phyloP scores from a whole-genome alignment of 2,797 vertebrate species.

The Linurgus olivaceus region DNA sequence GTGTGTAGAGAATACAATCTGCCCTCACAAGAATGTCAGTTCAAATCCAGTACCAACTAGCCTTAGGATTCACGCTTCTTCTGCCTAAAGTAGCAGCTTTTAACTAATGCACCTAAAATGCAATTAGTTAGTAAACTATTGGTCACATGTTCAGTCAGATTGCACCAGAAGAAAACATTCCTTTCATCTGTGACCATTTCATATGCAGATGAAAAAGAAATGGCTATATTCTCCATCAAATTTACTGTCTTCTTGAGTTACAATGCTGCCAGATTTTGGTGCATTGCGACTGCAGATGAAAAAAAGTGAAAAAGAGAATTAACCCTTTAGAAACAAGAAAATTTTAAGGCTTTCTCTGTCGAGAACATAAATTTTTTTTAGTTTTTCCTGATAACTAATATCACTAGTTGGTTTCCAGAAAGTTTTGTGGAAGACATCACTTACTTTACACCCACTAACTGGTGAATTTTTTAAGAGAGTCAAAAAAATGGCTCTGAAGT shows the following conservation, averaged over 20 bases:
- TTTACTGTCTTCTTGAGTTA: background rate
- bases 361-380: background rate
- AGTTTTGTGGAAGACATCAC: background rate
- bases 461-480: background rate
- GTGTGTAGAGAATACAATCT: background rate
- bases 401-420: background rate
- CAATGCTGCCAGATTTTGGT: background rate
- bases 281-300: background rate
- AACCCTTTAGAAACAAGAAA: background rate
- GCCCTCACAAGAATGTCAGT: background rate
- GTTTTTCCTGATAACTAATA: background rate
- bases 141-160: background rate
- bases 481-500: background rate
- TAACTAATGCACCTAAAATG: background rate
- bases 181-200: background rate
- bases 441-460: background rate
- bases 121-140: background rate
- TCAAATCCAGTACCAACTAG: background rate
- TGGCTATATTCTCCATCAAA: background rate
- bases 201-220: background rate
- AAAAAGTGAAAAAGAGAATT: background rate
- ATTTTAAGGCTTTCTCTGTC: background rate
- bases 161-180: background rate
- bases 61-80: background rate
- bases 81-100: background rate